These are phyloP conservation scores for Geotrupes spiniger DNA, from an alignment of 2,888 invertebrate species.

Conservation along the genomic window DNA sequence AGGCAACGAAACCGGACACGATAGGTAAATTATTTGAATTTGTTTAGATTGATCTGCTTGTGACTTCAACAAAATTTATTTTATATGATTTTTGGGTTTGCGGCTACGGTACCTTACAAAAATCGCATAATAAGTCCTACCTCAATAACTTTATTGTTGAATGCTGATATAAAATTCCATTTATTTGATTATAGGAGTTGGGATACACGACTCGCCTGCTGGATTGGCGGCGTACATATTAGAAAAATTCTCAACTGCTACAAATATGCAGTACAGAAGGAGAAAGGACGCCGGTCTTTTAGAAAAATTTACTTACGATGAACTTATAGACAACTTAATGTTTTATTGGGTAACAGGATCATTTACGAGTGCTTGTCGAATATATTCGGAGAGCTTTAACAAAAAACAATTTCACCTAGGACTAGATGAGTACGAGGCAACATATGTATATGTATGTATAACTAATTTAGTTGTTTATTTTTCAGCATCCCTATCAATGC, in stretches of 20 bases:
- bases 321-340: constrained; percentile 77
- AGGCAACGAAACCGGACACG: constrained; percentile 87
- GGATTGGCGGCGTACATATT: constrained; percentile 87
- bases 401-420: constrained; percentile 34
- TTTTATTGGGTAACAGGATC: constrained; percentile 75
- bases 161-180: too few relatives aligned
- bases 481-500: constrained; percentile 66
- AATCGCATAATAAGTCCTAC: too few relatives aligned
- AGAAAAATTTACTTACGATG: constrained; percentile 65
- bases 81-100: too few relatives aligned
- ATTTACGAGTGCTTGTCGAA: constrained; percentile 70
- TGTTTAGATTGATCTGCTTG: too few relatives aligned
- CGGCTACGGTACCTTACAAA: too few relatives aligned
- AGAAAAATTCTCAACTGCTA: constrained; percentile 84
- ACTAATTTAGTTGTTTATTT: constrained; percentile 31
- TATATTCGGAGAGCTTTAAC: constrained; percentile 67
- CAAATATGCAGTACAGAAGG: constrained; percentile 53
- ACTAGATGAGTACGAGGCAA: too few relatives aligned
- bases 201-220: constrained; percentile 72
- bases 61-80: too few relatives aligned
- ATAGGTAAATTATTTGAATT: constrained; percentile 56
- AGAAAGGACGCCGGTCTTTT: constrained; percentile 65
- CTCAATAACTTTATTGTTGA: too few relatives aligned
- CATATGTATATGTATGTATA: too few relatives aligned
- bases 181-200: constrained; percentile 58